Evolutionary conservation across 2,113 vertebrate species (phyloP), one percentile per base, ranked within the genome.

Genomic region (Lophura nycthemera): DNA sequence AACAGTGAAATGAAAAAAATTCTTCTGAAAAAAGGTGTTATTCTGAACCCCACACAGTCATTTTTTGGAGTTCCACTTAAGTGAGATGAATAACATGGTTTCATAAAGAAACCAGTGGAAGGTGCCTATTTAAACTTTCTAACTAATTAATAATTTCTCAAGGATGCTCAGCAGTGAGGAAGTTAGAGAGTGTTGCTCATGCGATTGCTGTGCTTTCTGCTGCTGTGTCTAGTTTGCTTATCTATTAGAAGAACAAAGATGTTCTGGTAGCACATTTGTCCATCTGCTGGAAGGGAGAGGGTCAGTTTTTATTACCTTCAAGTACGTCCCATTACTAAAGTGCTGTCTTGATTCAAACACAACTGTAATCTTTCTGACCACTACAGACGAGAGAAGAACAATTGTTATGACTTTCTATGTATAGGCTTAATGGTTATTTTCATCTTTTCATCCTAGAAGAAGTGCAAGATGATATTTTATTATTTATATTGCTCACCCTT

Each of bases 1-100:
- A 94, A 91, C 88, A 74, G 43, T 88, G 78, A 96, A 97, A 97
- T 70, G 82, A 96, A 78, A 89, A 88, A 89, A 82, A 91, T 30
- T 65, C 40, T 92, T 94, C 83, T 75, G 48, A 88, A 92, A 96
- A 94, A 80, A 65, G 45, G 34, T 96, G 90, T 69, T 93, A 25
- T 80, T 82, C 74, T 92, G 86, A 95, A 88, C 81, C 89, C 89
- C 88, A 86, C 45, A 61, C 81, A 86, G 90, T 77, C 93, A 52
- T 94, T 95, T 92, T 67, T 89, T 95, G 91, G 93, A 90, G 80
- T 96, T 97, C 86, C 88, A 72, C 83, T 94, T 96, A 96, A 96
- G 90, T 92, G 94, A 89, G 89, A 89, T 71, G 83, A 95, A 78
- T 77, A 80, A 81, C 73, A 36, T 4, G 20, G 69, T n/a, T 78